Evolutionary conservation across 2,113 vertebrate genomes (phyloP), one percentile per base, ranked within the genome.

Genomic region (Gymnogyps californianus): DNA sequence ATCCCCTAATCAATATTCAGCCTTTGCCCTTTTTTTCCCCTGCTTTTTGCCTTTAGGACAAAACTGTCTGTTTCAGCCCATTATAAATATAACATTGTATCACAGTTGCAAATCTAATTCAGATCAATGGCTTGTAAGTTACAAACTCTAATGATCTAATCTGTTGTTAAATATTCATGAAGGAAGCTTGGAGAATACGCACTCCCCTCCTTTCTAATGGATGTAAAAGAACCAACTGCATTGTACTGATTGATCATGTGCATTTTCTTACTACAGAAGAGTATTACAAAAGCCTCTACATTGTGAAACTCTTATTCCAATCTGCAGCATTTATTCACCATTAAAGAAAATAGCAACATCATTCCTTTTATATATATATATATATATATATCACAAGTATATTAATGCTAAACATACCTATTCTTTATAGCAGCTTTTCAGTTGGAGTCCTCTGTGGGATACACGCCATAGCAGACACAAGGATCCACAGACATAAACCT

Each of bases 151-250:
- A 96, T 96, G 94, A 97, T 86, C 89, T 77, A 92, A 96, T 87
- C 54, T 92, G 51, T 49, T 89, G 83, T 97, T 96, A 98, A 98
- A 96, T 97, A 98, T 98, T 98, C 96, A 98, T 97, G 80, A 97
- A 94, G 90, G 67, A 96, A 97, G 77, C 89, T 91, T 59, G 58
- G 66, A 94, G 58, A 96, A 95, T 57, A 79, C 18, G 11, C 58
- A 90, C 16, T 91, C 74, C n/a, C 40, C 84, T 85, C 44, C 57
- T 96, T 90, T 80, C 91, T 97, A 95, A 95, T 90, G 95, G 87
- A 89, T 80, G 52, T 75, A 78, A 90, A 83, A 94, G 62, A 38
- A 92, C 64, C 84, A 89, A 90, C 81, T 91, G 26, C 93, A 91
- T 88, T 96, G 97, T 66, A 77, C 87, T 90, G 95, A 96, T 64